Evolutionary conservation across 2,113 vertebrate species (phyloP), one percentile per base, ranked within the genome.

Genomic region (Otus sunia): DNA sequence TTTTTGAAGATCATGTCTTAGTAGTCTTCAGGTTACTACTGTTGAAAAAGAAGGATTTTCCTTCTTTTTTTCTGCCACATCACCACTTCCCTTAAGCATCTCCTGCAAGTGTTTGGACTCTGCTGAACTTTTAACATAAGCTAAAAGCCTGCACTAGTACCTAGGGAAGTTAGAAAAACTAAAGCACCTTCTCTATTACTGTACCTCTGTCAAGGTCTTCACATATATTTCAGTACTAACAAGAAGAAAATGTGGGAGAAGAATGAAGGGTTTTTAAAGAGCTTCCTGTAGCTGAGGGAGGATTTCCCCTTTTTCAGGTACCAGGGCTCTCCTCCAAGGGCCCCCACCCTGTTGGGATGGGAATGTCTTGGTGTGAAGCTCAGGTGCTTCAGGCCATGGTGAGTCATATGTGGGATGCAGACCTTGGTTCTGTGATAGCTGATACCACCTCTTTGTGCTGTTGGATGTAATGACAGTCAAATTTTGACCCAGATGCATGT

Each of bases 401-500:
- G 81, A 91, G 53, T 86, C 90, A 88, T 36, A 18, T 0, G 1
- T 86, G 37, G 45, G 79, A 53, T 63, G 20, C 60, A 91, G 86
- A 62, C 67, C 23, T 72, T 37, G 49, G 69, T 85, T 93, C 1
- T 1, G 69, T 82, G 93, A 68, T 91, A 91, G 74, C 75, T 88
- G 92, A 64, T 95, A 92, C 15, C 37, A 47, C 52, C 15, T 78
- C 64, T 67, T 77, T 75, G 60, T 26, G 19, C 74, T 92, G 66
- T 17, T 73, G 81, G 22, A 39, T 79, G 74, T 87, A 87, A 85
- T 94, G 87, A 25, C 62, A 96, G 90, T 93, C 92, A 92, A 91
- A 96, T 96, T 91, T 85, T 90, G 93, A 93, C 96, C 90, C 90
- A 93, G 94, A 96, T 96, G 53, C 94, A 96, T 94, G 83, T 64